Base-by-base conservation (phyloP, 2,113 vertebrate species). In the Sapayoa aenigma region DNA sequence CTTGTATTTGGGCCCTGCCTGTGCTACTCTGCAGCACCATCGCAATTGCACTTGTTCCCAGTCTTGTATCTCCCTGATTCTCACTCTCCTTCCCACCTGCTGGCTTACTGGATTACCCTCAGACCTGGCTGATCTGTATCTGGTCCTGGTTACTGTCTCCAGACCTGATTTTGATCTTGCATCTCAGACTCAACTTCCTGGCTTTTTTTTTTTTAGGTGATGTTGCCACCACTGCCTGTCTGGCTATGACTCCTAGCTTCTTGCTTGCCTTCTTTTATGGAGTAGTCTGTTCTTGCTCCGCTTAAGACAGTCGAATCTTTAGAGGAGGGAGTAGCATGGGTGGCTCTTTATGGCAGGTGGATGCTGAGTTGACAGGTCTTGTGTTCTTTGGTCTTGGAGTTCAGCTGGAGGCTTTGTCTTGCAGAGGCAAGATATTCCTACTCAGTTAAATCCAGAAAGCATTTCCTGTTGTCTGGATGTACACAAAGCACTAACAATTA, bases 291-390 rank as follows among this genome's bases (percentile, higher is more conserved):
- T 27, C 59, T 82, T 65, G 53, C 27, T 76, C 37, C 82, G n/a
- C 52, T 25, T 2, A 6, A 47, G 31, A 41, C 14, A 25, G n/a
- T 44, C 0, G 0, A 15, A 31, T 73, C 13, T 77, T 59, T 50
- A 73, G 42, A 73, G 27, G 30, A 37, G 20, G 52, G 9, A 50
- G 14, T 52, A 35, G 30, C 9, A 94, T 74, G 60, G 19, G 10
- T 55, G 46, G 12, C 12, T 74, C 59, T 65, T 74, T n/a, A 23
- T 60, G 44, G 35, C 28, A 69, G 33, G 41, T 35, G 41, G 14
- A 6, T 62, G 33, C 69, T 68, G 24, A 47, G 59, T 49, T 59
- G 50, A 35, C 3, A 8, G 28, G 28, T 44, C 31, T 56, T 8
- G 3, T 12, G 25, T 17, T 24, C 41, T 77, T 89, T 67, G 41